These are phyloP conservation scores for Orchesellides sinensis DNA, from an alignment of 2,888 invertebrate species.

Conservation along the genomic window DNA sequence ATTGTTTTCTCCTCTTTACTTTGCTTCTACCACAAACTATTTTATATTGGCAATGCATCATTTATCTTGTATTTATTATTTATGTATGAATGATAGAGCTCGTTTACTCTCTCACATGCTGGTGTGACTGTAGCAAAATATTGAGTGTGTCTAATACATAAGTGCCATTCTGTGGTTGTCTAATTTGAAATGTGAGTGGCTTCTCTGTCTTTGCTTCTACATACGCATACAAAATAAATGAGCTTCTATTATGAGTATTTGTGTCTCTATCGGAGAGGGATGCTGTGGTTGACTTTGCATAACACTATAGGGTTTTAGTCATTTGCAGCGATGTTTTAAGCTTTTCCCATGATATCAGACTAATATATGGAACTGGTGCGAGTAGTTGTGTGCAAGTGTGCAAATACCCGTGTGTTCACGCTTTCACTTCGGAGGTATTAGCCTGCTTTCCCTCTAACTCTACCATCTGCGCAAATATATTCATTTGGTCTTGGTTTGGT, in stretches of 20 bases:
- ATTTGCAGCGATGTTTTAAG: too few relatives aligned
- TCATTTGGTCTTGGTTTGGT: background rate
- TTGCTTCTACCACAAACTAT: background rate
- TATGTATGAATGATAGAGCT: slow-evolving; percentile 26
- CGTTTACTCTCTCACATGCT: background rate
- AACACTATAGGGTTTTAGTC: too few relatives aligned
- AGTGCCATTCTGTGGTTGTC: background rate
- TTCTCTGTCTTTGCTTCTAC: background rate
- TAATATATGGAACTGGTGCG: too few relatives aligned
- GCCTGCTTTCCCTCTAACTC: background rate
- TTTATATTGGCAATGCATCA: slow-evolving; percentile 17
- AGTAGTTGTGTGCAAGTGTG: too few relatives aligned
- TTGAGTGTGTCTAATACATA: slow-evolving; percentile 16
- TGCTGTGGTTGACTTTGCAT: slow-evolving; percentile 33
- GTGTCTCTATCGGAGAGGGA: background rate
- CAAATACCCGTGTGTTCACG: background rate
- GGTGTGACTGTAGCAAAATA: background rate
- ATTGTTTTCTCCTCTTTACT: slow-evolving; percentile 40
- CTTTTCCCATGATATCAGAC: too few relatives aligned
- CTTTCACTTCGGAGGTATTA: background rate
- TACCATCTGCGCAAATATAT: background rate
- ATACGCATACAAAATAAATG: slow-evolving; percentile 39
- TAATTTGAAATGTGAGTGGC: background rate
- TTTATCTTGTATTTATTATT: slow-evolving; percentile 30
- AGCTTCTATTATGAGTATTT: background rate